A percentile compares a stretch with the other conserved stretches of the same genome.
These are phyloP conservation scores for Malachius bipustulatus DNA, from an alignment of 2,888 invertebrate genomes.

Conservation along the genomic window DNA sequence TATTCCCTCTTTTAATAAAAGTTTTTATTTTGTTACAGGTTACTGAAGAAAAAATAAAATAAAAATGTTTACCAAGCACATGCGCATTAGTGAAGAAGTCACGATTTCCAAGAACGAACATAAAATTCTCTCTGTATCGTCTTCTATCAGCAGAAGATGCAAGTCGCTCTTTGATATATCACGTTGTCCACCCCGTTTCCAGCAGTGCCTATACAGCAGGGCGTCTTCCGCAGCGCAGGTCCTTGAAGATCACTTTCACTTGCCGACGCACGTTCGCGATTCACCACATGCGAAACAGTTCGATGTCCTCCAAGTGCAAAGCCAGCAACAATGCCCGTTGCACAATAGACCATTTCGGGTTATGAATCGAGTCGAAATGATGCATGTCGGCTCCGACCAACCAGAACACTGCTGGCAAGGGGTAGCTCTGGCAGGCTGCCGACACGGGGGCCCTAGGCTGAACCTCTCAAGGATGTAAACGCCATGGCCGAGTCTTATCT, in stretches of 20 bases:
- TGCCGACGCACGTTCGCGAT: conserved; percentile 9
- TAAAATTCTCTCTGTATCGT: too few relatives aligned
- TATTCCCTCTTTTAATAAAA: too few relatives aligned
- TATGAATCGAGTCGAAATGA: conserved; percentile 27
- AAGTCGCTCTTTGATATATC: too few relatives aligned
- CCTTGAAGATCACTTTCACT: conserved; percentile 23
- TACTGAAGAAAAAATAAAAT: too few relatives aligned
- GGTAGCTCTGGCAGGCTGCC: conserved; percentile 22
- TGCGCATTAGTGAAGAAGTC: too few relatives aligned
- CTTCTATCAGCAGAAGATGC: too few relatives aligned
- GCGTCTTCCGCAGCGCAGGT: neutral
- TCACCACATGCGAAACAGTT: conserved; percentile 20
- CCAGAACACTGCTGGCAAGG: conserved; percentile 28
- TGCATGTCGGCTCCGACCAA: conserved; percentile 29
- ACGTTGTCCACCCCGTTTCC: too few relatives aligned
- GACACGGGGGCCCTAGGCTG: conserved; percentile 17
- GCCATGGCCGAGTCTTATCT: conserved; percentile 15
- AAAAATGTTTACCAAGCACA: too few relatives aligned
- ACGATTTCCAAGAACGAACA: too few relatives aligned
- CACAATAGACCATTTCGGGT: conserved; percentile 24
- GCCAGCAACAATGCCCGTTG: conserved; percentile 24
- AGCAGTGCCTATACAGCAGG: too few relatives aligned
- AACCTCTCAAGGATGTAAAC: conserved; percentile 22
- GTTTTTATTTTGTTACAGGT: too few relatives aligned
- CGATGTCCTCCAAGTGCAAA: conserved; percentile 23